Conservation (phyloP, 1,140 invertebrate species). For the Linepithema humile region DNA sequence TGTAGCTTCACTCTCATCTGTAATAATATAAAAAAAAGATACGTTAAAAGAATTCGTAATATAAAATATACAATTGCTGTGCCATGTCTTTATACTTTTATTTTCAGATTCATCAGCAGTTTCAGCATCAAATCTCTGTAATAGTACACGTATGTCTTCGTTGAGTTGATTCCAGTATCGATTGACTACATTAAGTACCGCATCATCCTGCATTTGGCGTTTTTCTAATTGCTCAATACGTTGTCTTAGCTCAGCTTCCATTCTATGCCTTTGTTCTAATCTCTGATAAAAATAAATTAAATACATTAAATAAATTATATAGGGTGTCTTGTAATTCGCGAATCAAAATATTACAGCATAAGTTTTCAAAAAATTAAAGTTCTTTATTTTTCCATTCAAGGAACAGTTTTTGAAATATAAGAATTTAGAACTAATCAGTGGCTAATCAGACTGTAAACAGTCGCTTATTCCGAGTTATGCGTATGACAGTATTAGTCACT, state of each 20-base stretch:
- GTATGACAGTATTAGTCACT: no score
- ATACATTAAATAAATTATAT: background rate
- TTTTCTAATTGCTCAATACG: conserved; percentile 98
- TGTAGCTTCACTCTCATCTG: conserved; percentile 98
- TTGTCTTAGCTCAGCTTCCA: conserved; percentile 95
- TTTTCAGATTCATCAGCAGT: conserved; percentile 98
- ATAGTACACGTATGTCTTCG: conserved; percentile 97
- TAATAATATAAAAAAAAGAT: conserved; percentile 69
- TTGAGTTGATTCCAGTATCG: conserved; percentile 99
- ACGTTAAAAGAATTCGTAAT: conserved; percentile 25
- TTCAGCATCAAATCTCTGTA: conserved; percentile 98
- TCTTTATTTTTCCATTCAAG: no score
- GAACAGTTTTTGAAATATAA: no score
- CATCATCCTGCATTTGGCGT: conserved; percentile 98
- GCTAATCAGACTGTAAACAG: no score
- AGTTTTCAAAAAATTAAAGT: background rate
- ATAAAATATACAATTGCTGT: background rate
- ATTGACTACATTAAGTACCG: conserved; percentile 98
- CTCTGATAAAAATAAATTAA: conserved; percentile 84
- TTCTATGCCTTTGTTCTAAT: conserved; percentile 95
- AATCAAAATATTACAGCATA: no score
- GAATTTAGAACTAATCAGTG: no score
- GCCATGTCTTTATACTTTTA: conserved; percentile 88
- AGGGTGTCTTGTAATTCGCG: no score
- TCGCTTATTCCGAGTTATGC: no score